Evolutionary conservation across 2,888 invertebrate genomes (phyloP), one percentile per base, ranked within the genome.

Genomic region (Diabrotica balteata): DNA sequence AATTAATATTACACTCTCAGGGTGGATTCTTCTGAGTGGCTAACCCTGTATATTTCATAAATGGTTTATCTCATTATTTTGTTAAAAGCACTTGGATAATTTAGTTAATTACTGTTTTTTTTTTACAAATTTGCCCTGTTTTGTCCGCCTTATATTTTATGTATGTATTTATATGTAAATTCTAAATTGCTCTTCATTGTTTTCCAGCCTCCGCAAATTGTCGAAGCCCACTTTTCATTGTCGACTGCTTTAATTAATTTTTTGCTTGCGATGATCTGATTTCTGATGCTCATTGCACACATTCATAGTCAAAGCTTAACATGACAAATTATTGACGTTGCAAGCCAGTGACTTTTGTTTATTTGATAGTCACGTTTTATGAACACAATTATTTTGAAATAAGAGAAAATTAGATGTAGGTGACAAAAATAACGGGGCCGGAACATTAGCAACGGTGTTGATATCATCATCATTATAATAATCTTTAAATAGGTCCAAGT

Each of bases 361-460:
- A 64, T 58, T 64, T 64, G 63, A 64, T 58, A 64, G 63, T 64
- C 63, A 55, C 57, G 51, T 68, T 64, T 53, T 68, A 42, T 68
- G 46, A 8, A 44, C 55, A 50, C 55, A 64, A 68, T 63, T 64
- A 68, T 68, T 60, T 64, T 64, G 59, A 63, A 63, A 63, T 59
- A 45, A 55, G 63, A 68, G 66, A 66, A 57, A 66, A 62, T 66
- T 66, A 53, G 47, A 53, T 51, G 62, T 53, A 67, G 68, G 68
- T 65, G 68, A 68, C 64, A 68, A 64, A 52, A 64, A 42, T 58
- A 64, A 68, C 64, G 68, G 64, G 57, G 47, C n/a, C 66, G 60
- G 59, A 60, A 50, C 60, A 55, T 17, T 66, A 8, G 22, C 61
- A 62, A 64, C 63, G 46, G 51, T 51, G 42, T 45, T 55, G 44